A percentile compares a stretch with the other conserved stretches of the same genome.
Conservation (phyloP, 1,140 invertebrate genomes). For the Drosophila truncata region DNA sequence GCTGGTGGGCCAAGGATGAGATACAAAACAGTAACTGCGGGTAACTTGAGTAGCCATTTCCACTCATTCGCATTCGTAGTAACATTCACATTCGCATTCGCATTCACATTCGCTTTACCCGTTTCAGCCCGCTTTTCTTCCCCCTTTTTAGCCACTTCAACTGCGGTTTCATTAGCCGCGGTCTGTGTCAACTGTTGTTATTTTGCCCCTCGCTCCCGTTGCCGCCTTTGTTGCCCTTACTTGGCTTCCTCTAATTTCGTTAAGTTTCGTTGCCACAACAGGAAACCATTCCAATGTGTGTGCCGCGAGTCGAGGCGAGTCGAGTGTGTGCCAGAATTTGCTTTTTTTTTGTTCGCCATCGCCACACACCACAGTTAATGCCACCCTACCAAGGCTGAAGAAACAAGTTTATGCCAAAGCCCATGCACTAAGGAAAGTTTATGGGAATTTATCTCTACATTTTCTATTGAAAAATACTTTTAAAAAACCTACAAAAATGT, state of each 20-base stretch:
- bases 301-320: constrained; percentile 7
- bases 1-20: constrained; percentile 16
- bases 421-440: constrained; percentile 5
- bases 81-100: constrained; percentile 30
- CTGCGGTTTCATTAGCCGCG: constrained; percentile 81
- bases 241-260: constrained; percentile 78
- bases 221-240: constrained; percentile 36
- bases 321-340: constrained; percentile 32
- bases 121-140: constrained; percentile 4
- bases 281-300: constrained; percentile 56
- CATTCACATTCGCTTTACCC: constrained; percentile 13
- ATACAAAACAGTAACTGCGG: constrained; percentile 49
- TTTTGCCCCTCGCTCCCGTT: constrained; percentile 38
- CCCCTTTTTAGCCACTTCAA: constrained; percentile 53
- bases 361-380: constrained; percentile 68
- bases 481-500: not conserved
- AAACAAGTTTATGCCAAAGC: constrained; percentile 30
- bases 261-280: constrained; percentile 79
- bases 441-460: not conserved
- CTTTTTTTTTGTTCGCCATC: constrained; percentile 27
- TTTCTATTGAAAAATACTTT: too few relatives aligned
- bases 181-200: constrained; percentile 70
- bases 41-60: constrained; percentile 60
- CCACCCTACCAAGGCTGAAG: constrained; percentile 28
- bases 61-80: constrained; percentile 44